Evolutionary conservation across 2,888 invertebrate genomes (phyloP).

Genomic region (Agriotes lineatus): DNA sequence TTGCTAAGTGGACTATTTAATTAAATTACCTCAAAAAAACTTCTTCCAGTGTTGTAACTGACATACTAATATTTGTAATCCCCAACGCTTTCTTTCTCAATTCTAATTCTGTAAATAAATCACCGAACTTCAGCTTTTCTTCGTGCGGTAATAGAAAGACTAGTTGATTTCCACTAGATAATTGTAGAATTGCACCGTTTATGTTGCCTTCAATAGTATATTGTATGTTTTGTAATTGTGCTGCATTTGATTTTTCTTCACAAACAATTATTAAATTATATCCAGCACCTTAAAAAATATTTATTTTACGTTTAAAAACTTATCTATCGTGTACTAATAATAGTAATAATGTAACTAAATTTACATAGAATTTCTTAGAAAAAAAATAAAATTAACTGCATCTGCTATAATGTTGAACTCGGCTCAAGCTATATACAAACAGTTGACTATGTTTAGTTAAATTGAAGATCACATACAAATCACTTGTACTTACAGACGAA

Average conservation of each 20-base stretch:
- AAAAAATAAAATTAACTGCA: too few relatives aligned
- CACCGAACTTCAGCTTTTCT: constrained; percentile 70
- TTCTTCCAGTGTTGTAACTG: constrained; percentile 92
- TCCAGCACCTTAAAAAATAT: constrained; percentile 79
- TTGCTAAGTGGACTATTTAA: too few relatives aligned
- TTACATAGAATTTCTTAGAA: too few relatives aligned
- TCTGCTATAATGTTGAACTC: too few relatives aligned
- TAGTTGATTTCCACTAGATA: constrained; percentile 62
- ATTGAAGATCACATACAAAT: too few relatives aligned
- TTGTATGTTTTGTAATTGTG: constrained; percentile 52
- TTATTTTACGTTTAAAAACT: too few relatives aligned
- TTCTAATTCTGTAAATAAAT: constrained; percentile 76
- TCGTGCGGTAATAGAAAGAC: constrained; percentile 69
- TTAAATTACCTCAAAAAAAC: constrained; percentile 87
- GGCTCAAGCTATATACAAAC: too few relatives aligned
- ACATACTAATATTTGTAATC: constrained; percentile 82
- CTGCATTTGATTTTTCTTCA: constrained; percentile 43
- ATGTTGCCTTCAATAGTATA: too few relatives aligned
- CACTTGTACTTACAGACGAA: too few relatives aligned
- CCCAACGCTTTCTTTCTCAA: constrained; percentile 69
- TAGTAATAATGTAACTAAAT: too few relatives aligned
- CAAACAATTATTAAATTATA: constrained; percentile 76
- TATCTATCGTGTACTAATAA: too few relatives aligned
- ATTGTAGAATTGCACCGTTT: constrained; percentile 57
- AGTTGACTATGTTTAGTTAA: too few relatives aligned